A percentile compares a stretch with the other conserved stretches of the same genome.
phyloP scores from a whole-genome alignment of 2,113 vertebrate species.

The Grammomys surdaster region DNA sequence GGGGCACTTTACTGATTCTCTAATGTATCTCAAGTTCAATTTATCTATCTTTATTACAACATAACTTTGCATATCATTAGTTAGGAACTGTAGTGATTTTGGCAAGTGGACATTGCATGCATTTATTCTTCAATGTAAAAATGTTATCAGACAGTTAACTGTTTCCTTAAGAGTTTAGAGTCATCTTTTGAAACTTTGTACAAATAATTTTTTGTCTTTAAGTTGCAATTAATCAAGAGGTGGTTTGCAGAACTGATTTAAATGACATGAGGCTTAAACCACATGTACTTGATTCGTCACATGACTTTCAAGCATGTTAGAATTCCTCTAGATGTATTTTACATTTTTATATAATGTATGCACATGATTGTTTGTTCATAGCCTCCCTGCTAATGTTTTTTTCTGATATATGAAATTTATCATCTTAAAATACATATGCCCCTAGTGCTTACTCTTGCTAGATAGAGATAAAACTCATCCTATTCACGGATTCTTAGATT shows the following conservation, averaged over 20 bases:
- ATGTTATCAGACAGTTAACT: background rate
- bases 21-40: background rate
- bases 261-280: background rate
- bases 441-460: background rate
- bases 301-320: background rate
- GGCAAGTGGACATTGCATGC: background rate
- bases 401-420: background rate
- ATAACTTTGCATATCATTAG: background rate
- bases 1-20: background rate
- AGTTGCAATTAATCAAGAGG: background rate
- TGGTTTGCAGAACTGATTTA: background rate
- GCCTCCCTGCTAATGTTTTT: background rate
- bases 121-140: background rate
- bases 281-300: background rate
- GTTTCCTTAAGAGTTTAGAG: background rate
- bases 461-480: background rate
- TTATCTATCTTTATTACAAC: background rate
- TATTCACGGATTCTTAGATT: background rate
- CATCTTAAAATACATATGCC: background rate
- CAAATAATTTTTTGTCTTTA: background rate
- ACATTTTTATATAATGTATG: background rate
- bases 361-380: background rate
- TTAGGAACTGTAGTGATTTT: background rate
- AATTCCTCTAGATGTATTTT: background rate
- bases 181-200: background rate